Percentiles rank a stretch among this genome's conserved stretches.
Conservation (phyloP, 2,113 vertebrate genomes). For the Syrrhaptes paradoxus region DNA sequence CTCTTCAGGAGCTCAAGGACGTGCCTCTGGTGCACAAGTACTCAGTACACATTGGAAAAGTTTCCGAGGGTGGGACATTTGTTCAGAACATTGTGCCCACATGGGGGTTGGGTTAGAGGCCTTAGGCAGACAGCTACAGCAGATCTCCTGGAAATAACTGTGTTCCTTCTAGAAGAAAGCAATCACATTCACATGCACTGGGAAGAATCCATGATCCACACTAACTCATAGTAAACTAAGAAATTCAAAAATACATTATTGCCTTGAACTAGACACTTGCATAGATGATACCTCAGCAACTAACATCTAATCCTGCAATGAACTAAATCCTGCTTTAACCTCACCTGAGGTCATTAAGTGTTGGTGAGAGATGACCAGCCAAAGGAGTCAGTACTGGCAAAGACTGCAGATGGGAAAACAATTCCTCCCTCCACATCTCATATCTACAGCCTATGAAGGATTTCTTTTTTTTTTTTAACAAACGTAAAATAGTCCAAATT, state of each 20-base stretch:
- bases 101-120: not conserved
- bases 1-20: not conserved
- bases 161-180: not conserved
- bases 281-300: not conserved
- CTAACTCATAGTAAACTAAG: not conserved
- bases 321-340: not conserved
- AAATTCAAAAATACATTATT: not conserved
- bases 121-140: not conserved
- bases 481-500: not conserved
- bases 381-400: not conserved
- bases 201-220: not conserved
- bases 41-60: not conserved
- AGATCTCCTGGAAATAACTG: not conserved
- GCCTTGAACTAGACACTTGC: not conserved
- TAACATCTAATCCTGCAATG: not conserved
- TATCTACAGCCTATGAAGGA: not conserved
- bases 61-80: not conserved
- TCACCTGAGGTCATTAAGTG: not conserved
- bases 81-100: not conserved
- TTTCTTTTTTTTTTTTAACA: not conserved
- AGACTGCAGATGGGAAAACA: fast-evolving
- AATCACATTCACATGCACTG: not conserved
- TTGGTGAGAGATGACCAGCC: not conserved
- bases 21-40: not conserved
- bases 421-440: not conserved